Base-by-base conservation (phyloP, 2,113 vertebrate genomes). In the Periophthalmus modestus region DNA sequence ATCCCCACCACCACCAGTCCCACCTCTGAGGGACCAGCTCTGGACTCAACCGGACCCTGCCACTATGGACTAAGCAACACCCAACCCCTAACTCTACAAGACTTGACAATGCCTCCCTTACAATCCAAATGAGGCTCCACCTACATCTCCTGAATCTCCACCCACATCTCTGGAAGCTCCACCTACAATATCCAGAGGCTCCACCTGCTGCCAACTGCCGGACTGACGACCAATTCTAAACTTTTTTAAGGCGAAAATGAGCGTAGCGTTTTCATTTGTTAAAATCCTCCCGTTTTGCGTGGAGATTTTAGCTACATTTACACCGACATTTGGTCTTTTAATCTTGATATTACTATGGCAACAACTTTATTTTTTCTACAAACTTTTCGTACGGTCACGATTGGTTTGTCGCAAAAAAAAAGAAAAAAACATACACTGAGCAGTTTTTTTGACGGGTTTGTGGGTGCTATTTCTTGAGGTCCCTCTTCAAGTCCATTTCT, bases 331-430 rank as follows among this genome's bases (percentile, higher is more conserved):
- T 92, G 89, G 89, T 92, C 85, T 89, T 89, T 90, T 86, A 86
- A 87, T 85, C 82, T 84, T 77, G 77, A n/a, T n/a, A 88, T 82
- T 66, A 79, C 73, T 61, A 77, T 72, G 74, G 74, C 80, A n/a
- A n/a, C 80, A n/a, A 85, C 77, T 92, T 90, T 89, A 89, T n/a
- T 90, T 90, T 94, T 94, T 92, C 85, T 92, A 92, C 82, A 75
- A 59, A 71, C 65, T 82, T 90, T 89, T 91, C 85, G 88, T 87
- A 89, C 58, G 71, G 79, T 79, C 72, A 66, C 28, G 85, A 87
- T 89, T 88, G 89, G 82, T n/a, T 89, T 74, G 71, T 68, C 58
- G 23, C 14, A 19, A 75, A 81, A 47, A 24, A 77, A 80, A 43
- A n/a, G n/a, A 43, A 43, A 43, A 43, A 43, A 43, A 43, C n/a